Percentiles rank a stretch among this genome's conserved stretches.
Conservation (phyloP, 2,888 invertebrate species). For the Apeira syringaria region DNA sequence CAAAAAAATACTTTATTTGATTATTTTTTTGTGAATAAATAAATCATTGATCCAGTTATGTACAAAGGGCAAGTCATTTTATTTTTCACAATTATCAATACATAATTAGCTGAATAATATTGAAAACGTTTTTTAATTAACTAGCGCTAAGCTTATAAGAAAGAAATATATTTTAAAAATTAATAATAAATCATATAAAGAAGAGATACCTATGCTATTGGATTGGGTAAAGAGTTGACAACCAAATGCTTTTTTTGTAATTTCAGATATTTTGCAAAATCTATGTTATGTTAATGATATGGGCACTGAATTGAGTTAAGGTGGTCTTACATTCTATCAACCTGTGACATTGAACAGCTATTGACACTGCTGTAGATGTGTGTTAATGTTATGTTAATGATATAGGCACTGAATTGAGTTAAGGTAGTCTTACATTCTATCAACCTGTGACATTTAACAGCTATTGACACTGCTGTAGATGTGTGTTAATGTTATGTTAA, state of each 20-base stretch:
- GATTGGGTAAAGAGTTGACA: conserved; percentile 16
- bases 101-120: conserved; percentile 20
- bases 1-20: no score
- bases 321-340: no score
- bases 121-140: conserved; percentile 18
- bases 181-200: conserved; percentile 17
- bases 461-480: no score
- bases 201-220: conserved; percentile 2
- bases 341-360: no score
- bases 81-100: conserved; percentile 17
- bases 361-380: no score
- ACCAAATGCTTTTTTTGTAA: conserved; percentile 1
- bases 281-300: neutral
- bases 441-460: no score
- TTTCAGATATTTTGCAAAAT: neutral
- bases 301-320: neutral
- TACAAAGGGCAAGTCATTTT: conserved; percentile 25
- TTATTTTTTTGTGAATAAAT: no score
- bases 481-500: no score
- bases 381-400: no score
- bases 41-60: conserved; percentile 26
- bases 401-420: no score
- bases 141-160: conserved; percentile 29
- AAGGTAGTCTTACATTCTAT: no score
- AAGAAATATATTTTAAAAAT: conserved; percentile 27